Evolutionary conservation across 2,888 invertebrate genomes (phyloP), one percentile per base, ranked within the genome.

Genomic region (Perizoma flavofasciatum): DNA sequence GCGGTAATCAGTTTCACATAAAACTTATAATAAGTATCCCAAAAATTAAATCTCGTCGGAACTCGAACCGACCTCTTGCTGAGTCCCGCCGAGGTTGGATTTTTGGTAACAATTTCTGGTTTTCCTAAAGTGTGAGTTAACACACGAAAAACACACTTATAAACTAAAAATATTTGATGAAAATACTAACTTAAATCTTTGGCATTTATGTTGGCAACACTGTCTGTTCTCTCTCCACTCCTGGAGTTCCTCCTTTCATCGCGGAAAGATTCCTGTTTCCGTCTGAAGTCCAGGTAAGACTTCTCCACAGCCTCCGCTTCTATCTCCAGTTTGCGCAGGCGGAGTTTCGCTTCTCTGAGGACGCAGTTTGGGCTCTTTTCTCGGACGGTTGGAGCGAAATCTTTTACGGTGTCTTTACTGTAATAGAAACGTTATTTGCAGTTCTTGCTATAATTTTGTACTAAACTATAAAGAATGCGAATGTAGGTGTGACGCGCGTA

Each of bases 261-360:
- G 6, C 66, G 67, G 46, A 69, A 39, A 35, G 71, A 65, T 0
- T 72, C 65, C 59, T 82, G 85, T 11, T 80, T 75, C 50, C 73
- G 76, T 11, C 85, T 80, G 65, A 89, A 93, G 72, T 87, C 80
- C 37, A 82, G 60, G 72, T 93, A 94, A 0, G 92, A 93, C 47
- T 86, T 73, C 75, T 94, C 93, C 0, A 94, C 93, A 0, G 93
- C 92, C 53, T 93, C 93, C 10, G 93, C 94, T 69, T 94, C 94
- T n/a, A 92, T 87, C 78, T 94, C 94, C 60, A 95, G 72, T 73
- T 91, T 88, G 62, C 89, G 82, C 3, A 94, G 80, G 4, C 93
- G 86, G 43, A 82, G 74, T 65, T 91, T 90, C 0, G 94, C 93
- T 72, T 94, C 93, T 37, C 89, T 81, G 4, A 94, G 78, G 22